phyloP scores from a whole-genome alignment of 2,888 invertebrate species.

The Monoplex corrugatus region DNA sequence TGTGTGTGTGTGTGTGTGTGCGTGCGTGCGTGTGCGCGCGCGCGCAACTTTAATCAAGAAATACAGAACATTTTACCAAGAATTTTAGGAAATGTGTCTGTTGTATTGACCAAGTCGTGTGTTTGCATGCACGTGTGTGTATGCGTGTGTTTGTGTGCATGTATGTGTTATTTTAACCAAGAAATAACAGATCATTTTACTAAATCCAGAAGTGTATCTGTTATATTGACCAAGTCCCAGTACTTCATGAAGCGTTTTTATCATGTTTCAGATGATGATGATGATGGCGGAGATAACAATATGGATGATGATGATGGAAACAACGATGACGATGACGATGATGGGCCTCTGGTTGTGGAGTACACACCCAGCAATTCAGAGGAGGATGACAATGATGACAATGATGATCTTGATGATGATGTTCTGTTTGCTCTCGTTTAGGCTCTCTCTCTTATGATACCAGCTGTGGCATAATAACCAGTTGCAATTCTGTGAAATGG shows the following conservation, averaged over 20 bases:
- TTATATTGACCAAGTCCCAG: no score
- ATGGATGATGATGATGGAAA: constrained; percentile 62
- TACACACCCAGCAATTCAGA: constrained; percentile 55
- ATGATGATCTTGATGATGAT: constrained; percentile 50
- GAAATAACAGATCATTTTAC: background rate
- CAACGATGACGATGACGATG: constrained; percentile 66
- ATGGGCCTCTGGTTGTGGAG: constrained; percentile 66
- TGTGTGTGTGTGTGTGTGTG: background rate
- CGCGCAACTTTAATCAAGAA: background rate
- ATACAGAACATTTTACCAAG: no score
- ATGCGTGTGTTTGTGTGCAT: background rate
- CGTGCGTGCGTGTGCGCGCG: background rate
- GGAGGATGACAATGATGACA: constrained; percentile 41
- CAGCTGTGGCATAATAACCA: no score
- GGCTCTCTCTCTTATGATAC: no score
- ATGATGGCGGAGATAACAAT: constrained; percentile 62
- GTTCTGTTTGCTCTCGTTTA: constrained; percentile 54
- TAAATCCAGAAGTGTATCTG: no score
- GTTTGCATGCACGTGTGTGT: background rate
- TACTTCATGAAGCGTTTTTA: background rate
- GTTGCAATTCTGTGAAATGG: no score
- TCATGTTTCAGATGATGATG: constrained; percentile 51
- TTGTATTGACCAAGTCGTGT: no score
- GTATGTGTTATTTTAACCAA: background rate
- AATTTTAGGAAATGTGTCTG: no score